phyloP scores from a whole-genome alignment of 2,888 invertebrate genomes.

The Ametastegia equiseti region DNA sequence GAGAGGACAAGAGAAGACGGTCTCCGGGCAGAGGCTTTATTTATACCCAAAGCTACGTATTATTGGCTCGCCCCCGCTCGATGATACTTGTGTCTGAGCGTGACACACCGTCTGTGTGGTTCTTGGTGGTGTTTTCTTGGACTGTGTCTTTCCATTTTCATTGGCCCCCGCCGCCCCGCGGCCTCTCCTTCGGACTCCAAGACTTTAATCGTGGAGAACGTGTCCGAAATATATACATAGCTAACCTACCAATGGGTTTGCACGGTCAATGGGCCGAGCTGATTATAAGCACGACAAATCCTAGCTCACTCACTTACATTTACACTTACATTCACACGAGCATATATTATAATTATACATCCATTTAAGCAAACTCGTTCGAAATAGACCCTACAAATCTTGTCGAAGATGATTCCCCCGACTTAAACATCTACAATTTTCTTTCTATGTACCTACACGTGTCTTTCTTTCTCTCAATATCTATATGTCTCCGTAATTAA shows the following conservation, averaged over 20 bases:
- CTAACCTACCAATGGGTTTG: too few relatives aligned
- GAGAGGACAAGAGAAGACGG: constrained; percentile 53
- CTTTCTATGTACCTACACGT: not conserved
- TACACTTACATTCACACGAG: not conserved
- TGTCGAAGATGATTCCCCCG: not conserved
- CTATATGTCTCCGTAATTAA: not conserved
- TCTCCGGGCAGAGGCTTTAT: constrained; percentile 71
- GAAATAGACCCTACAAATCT: constrained; percentile 30
- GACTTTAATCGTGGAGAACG: constrained; percentile 42
- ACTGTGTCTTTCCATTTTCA: constrained; percentile 35
- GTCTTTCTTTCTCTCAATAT: not conserved
- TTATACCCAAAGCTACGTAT: constrained; percentile 74
- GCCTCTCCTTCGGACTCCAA: not conserved
- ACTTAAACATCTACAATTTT: too few relatives aligned
- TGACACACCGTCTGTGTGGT: not conserved
- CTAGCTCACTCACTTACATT: not conserved
- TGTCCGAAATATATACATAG: constrained; percentile 39
- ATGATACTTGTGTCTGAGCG: not conserved
- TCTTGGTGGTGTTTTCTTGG: constrained; percentile 26
- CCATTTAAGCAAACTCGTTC: not conserved
- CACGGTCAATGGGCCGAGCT: constrained; percentile 40
- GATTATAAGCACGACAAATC: constrained; percentile 29
- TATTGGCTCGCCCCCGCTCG: constrained; percentile 74
- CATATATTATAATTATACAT: not conserved
- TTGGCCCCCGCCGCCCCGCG: not conserved